A percentile compares a stretch with the other conserved stretches of the same genome.
These are phyloP conservation scores for human DNA, from an alignment of 2,113 vertebrate species.

Conservation along the genomic window GRCh38 chr6:69968001-69968500, in stretches of 20 bases:
- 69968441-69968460: not conserved
- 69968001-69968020: not conserved
- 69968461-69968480: not conserved
- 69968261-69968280: slow-evolving; percentile 40
- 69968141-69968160: not conserved
- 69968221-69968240: not conserved
- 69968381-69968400: not conserved
- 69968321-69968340: slow-evolving; percentile 43
- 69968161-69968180: not conserved
- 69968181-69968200: not conserved
- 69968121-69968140: not conserved
- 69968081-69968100: not conserved
- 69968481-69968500: not conserved
- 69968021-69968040: not conserved
- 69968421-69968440: slow-evolving; percentile 9
- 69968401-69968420: not conserved
- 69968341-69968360: not conserved
- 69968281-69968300: not conserved
- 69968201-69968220: not conserved
- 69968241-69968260: not conserved
- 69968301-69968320: not conserved
- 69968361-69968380: not conserved
- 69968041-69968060: not conserved
- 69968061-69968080: not conserved
- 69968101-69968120: not conserved